Conservation (phyloP, 2,888 invertebrate genomes). For the Fragum sueziense region DNA sequence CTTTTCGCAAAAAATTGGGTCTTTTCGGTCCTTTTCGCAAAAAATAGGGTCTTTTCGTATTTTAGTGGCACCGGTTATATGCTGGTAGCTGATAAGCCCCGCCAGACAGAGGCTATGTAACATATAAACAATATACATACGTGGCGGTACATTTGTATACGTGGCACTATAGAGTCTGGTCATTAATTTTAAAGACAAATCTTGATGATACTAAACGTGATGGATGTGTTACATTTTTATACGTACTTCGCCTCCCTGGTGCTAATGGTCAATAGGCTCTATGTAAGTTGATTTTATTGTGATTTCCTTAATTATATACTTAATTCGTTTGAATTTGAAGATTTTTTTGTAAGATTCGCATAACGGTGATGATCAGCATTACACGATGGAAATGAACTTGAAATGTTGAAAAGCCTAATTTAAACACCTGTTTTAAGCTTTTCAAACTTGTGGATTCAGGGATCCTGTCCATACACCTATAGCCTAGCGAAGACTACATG, state of each 20-base stretch:
- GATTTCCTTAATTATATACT: background rate
- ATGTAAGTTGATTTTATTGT: slow-evolving; percentile 35
- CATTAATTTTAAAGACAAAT: background rate
- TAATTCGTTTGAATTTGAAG: background rate
- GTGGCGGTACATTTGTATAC: background rate
- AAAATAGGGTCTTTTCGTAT: too few species aligned
- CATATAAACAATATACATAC: slow-evolving; percentile 7
- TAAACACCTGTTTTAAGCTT: too few species aligned
- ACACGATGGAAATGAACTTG: too few species aligned
- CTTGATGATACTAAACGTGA: background rate
- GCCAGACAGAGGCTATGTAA: slow-evolving; percentile 39
- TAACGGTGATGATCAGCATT: too few species aligned
- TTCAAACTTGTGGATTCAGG: too few species aligned
- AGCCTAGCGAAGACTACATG: too few species aligned
- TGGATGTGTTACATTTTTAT: slow-evolving; percentile 37
- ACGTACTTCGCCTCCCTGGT: slow-evolving; percentile 50
- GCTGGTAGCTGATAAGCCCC: slow-evolving; percentile 52
- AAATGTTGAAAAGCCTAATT: too few species aligned
- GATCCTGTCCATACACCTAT: too few species aligned
- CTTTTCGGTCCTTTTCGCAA: too few species aligned
- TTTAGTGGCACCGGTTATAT: too few species aligned
- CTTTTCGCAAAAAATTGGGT: too few species aligned
- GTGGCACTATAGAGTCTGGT: background rate
- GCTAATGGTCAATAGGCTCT: slow-evolving; percentile 35
- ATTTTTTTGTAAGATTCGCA: too few species aligned